Base-by-base conservation (phyloP, 2,113 vertebrate genomes). In the Platysteira castanea region DNA sequence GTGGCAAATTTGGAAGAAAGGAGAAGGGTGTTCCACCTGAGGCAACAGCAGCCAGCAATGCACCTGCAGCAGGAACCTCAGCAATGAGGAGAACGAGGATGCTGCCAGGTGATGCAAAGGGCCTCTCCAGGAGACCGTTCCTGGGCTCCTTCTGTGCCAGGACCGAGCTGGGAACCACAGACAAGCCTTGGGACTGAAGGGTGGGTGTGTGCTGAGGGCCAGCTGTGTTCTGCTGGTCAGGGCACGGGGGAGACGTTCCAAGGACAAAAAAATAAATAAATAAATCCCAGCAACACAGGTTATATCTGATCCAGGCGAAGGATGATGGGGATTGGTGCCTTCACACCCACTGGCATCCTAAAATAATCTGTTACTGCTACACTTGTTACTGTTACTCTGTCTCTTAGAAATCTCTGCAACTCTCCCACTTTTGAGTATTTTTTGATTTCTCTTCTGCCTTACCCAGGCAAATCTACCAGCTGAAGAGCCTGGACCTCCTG, bases 281-380 rank as follows among this genome's bases (percentile, higher is more conserved):
- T 2, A 0, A 74, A 87, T 27, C 65, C 60, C 78, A 93, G 81
- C 82, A 96, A 68, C 69, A 30, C 13, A 75, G 33, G 8, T 86
- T 96, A 65, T 90, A 96, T 92, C 59, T 86, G 83, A 89, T 65
- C 19, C 46, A 53, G 46, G 59, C 91, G 9, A 80, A 90, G 75
- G 68, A 88, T 69, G 82, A 44, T 87, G 63, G 57, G 49, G 71
- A 90, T 74, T 94, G 84, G 50, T 92, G 59, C 89, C 54, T 68
- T 96, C 76, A 89, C 76, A 85, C 84, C 82, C 88, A 93, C 94
- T 53, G 68, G 23, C 71, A 90, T 90, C 83, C 83, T 70, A 80
- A 95, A 92, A 90, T 89, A 83, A 93, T 61, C 93, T 88, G 70
- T 56, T 83, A 61, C 82, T 86, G 82, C 85, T 89, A 56, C 53